Percentiles rank a stretch among this genome's conserved stretches.
phyloP scores from a whole-genome alignment of 2,113 vertebrate species.

The Brachypodius melanocephalos region DNA sequence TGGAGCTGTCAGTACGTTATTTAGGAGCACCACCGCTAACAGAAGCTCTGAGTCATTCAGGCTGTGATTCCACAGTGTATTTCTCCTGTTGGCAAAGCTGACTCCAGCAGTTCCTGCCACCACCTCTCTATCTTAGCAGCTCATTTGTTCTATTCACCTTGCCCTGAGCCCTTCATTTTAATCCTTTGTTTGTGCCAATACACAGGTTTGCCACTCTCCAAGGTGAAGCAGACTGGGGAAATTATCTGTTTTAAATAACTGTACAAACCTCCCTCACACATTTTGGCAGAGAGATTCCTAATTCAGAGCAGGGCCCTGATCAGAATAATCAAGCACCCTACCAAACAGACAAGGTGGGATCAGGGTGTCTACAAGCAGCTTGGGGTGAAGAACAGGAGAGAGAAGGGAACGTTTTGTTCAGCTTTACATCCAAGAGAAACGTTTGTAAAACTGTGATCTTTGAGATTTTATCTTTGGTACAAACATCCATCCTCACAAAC shows the following conservation, averaged over 20 bases:
- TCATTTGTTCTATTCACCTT: constrained; percentile 35
- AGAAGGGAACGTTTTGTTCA: not conserved
- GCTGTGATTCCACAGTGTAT: constrained; percentile 29
- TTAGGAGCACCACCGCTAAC: constrained; percentile 24
- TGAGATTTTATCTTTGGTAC: not conserved
- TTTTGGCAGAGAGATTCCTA: not conserved
- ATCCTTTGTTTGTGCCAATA: not conserved
- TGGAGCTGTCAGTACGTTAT: not conserved
- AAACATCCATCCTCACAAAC: not conserved
- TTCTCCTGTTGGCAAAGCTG: constrained; percentile 55
- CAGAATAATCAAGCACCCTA: not conserved
- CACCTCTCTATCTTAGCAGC: not conserved
- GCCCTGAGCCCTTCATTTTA: not conserved
- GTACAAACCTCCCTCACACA: not conserved
- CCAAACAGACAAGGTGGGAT: not conserved
- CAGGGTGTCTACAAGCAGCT: not conserved
- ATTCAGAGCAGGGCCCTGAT: not conserved
- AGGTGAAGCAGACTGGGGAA: not conserved
- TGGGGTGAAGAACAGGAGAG: not conserved
- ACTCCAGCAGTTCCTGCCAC: constrained; percentile 37
- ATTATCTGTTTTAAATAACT: not conserved
- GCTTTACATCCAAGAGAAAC: not conserved
- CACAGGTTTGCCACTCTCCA: not conserved
- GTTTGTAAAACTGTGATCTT: not conserved
- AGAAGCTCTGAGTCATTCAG: constrained; percentile 54